Percentiles rank a stretch among this genome's conserved stretches.
phyloP scores from a whole-genome alignment of 2,113 vertebrate species.

The Mesembrinibis cayennensis region DNA sequence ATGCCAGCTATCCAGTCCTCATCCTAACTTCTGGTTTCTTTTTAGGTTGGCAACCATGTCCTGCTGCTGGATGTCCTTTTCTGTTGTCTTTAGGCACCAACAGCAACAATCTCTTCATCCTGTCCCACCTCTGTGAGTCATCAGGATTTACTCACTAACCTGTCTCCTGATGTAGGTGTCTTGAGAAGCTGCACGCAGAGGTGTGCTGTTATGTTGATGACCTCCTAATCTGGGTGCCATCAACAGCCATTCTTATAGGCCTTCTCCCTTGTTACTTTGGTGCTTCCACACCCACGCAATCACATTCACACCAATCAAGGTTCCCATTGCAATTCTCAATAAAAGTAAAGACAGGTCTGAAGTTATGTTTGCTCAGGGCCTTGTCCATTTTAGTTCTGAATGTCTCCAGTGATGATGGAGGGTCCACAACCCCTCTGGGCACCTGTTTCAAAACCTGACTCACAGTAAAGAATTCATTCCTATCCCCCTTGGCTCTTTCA shows the following conservation, averaged over 20 bases:
- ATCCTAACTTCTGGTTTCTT: background rate
- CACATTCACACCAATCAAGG: background rate
- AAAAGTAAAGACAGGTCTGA: background rate
- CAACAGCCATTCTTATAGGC: background rate
- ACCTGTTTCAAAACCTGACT: background rate
- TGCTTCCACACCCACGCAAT: background rate
- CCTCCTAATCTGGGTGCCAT: background rate
- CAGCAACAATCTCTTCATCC: background rate
- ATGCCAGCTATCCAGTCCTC: background rate
- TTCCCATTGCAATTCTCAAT: background rate
- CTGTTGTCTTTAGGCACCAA: background rate
- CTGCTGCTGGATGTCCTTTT: background rate
- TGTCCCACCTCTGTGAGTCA: background rate
- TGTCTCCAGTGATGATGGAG: background rate
- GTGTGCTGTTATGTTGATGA: background rate
- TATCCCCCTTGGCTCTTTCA: background rate
- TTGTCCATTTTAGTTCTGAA: background rate
- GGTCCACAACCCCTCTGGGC: background rate
- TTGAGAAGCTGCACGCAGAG: background rate
- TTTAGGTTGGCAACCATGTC: background rate
- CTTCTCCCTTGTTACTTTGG: background rate
- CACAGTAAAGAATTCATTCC: background rate
- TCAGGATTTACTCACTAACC: background rate
- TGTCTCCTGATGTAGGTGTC: background rate
- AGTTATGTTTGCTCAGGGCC: background rate